Base-by-base conservation (phyloP, 2,888 invertebrate genomes). In the Falcaria lacertinaria region DNA sequence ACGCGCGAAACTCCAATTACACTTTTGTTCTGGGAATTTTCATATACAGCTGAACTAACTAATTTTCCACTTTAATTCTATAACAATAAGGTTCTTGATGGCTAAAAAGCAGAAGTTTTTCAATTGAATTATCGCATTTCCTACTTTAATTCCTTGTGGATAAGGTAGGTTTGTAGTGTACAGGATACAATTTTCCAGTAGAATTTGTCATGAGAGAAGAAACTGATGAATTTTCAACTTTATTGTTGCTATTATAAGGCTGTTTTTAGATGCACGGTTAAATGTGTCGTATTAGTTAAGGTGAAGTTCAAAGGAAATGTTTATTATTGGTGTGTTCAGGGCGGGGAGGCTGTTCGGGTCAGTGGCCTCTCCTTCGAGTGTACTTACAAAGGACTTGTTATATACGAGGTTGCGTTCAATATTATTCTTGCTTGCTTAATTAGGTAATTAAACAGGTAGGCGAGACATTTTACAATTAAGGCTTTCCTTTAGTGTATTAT, bases 1-100 rank as follows among this genome's bases (percentile, higher is more conserved):
- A 64, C 57, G 66, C 73, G 70, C 57, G 61, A 67, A 71, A 70
- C 57, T 69, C 60, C 74, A 74, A 75, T 74, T 70, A 69, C 69
- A 60, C 44, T 61, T 56, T 48, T 60, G 59, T 63, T 56, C 48
- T 48, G 45, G 56, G 48, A 55, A 62, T 50, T 47, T 48, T 47
- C 38, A 33, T 41, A 41, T 13, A 44, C 19, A 39, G 15, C 34
- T 28, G 19, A 41, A 37, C 42, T 40, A 54, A 35, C 14, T 39
- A 11, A 61, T 19, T 47, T 43, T 50, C 22, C 37, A 50, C 65
- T 53, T 60, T 67, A 57, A 37, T n/a, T n/a, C 36, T 2, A 43
- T n/a, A 34, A 11, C 0, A 17, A 56, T 54, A 64, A 47, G 47
- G 38, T 7, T 16, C 44, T 32, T 33, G 3, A 37, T n/a, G 7